Evolutionary conservation across 1,140 invertebrate genomes (phyloP).

Genomic region (Aethina tumida): DNA sequence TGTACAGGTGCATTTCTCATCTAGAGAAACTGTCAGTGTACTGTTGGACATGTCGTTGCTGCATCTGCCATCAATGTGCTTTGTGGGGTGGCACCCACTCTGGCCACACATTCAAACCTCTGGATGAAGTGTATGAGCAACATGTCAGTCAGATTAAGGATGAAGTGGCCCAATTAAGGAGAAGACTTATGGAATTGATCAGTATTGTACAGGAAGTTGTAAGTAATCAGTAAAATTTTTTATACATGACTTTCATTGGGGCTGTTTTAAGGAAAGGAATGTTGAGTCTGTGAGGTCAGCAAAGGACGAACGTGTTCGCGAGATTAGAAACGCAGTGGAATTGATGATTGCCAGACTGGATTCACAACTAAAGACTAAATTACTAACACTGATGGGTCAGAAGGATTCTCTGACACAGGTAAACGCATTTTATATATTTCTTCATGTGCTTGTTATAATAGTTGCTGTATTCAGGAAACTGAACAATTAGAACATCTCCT

Average conservation of each 20-base stretch:
- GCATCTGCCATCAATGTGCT: slow-evolving; percentile 90
- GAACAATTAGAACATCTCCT: slow-evolving; percentile 71
- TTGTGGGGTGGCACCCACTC: slow-evolving; percentile 84
- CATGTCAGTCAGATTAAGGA: slow-evolving; percentile 77
- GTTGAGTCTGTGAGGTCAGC: slow-evolving; percentile 80
- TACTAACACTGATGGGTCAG: slow-evolving; percentile 78
- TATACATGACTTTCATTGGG: slow-evolving; percentile 60
- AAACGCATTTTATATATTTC: neutral
- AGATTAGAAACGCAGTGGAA: slow-evolving; percentile 87
- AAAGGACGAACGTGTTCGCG: slow-evolving; percentile 82
- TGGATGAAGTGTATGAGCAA: slow-evolving; percentile 82
- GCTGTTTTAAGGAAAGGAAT: slow-evolving; percentile 76
- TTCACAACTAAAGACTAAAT: slow-evolving; percentile 81
- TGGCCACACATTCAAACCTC: slow-evolving; percentile 80
- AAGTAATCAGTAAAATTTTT: too few relatives aligned
- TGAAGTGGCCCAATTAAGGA: slow-evolving; percentile 66
- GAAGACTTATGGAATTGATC: slow-evolving; percentile 69
- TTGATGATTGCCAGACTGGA: slow-evolving; percentile 84
- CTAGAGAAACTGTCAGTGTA: slow-evolving; percentile 84
- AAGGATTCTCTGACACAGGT: slow-evolving; percentile 69
- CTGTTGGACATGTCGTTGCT: slow-evolving; percentile 78
- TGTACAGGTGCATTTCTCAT: slow-evolving; percentile 61
- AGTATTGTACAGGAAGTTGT: slow-evolving; percentile 83
- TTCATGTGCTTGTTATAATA: neutral
- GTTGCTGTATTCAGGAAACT: slow-evolving; percentile 48